phyloP scores from a whole-genome alignment of 2,113 vertebrate species.

The Anhinga anhinga region DNA sequence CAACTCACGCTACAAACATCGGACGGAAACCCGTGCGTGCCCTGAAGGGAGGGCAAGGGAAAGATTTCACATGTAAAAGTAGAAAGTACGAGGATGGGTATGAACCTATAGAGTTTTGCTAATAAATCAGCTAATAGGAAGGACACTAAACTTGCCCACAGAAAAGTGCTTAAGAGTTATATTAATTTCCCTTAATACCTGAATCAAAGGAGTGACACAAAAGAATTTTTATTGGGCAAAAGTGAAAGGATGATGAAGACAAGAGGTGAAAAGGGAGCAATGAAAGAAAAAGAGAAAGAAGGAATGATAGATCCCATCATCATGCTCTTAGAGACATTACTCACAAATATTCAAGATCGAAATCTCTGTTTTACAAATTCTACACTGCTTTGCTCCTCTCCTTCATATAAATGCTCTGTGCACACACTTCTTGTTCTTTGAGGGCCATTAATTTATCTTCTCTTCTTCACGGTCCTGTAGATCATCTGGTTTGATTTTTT shows the following conservation, averaged over 20 bases:
- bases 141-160: neutral
- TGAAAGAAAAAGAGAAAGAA: neutral
- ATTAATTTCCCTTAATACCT: neutral
- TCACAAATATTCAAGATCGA: neutral
- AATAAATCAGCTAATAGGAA: neutral
- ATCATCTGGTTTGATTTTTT: neutral
- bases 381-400: neutral
- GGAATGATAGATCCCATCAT: neutral
- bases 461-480: neutral
- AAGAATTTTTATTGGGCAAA: neutral
- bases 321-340: neutral
- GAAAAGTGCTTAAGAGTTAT: neutral
- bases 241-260: neutral
- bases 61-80: neutral
- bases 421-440: neutral
- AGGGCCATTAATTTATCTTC: neutral
- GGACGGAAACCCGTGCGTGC: accelerated
- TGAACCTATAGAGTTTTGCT: neutral
- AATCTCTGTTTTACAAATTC: neutral
- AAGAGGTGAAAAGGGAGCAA: neutral
- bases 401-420: neutral
- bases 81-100: neutral
- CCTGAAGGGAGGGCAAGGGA: neutral
- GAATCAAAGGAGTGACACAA: neutral
- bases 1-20: accelerated